A percentile compares a stretch with the other conserved stretches of the same genome.
phyloP scores from a whole-genome alignment of 2,113 vertebrate genomes.

The Colaptes auratus region DNA sequence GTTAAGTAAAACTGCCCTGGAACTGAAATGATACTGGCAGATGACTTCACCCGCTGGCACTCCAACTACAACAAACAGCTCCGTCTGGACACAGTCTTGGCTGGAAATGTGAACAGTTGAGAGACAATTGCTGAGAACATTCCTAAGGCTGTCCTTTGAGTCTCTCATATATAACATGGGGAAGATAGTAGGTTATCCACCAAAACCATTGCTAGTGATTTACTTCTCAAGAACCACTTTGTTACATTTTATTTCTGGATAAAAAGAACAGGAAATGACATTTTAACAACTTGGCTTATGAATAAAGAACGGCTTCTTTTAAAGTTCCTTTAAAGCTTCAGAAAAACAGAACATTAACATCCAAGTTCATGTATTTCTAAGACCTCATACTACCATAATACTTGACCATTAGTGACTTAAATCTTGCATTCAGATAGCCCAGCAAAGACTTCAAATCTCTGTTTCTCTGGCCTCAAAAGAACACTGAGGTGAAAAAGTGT shows the following conservation, averaged over 20 bases:
- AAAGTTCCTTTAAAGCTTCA: neutral
- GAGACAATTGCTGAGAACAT: neutral
- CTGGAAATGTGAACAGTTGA: neutral
- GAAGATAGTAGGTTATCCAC: neutral
- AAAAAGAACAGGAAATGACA: neutral
- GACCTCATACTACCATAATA: neutral
- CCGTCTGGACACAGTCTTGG: neutral
- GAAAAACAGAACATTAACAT: neutral
- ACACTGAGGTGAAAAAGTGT: neutral
- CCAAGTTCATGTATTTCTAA: neutral
- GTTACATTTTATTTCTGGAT: neutral
- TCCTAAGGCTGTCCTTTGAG: neutral
- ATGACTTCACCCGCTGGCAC: neutral
- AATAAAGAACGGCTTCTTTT: neutral
- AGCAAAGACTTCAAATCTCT: neutral
- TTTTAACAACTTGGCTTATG: neutral
- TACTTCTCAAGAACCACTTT: neutral
- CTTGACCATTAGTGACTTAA: neutral
- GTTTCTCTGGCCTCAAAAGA: neutral
- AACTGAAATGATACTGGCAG: neutral
- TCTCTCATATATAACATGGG: neutral
- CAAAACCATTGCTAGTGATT: neutral
- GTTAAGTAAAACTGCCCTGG: neutral
- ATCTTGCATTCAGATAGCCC: neutral
- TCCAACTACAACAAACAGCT: constrained; percentile 10